Evolutionary conservation across 2,888 invertebrate species (phyloP).

Genomic region (Drosophila anceps): DNA sequence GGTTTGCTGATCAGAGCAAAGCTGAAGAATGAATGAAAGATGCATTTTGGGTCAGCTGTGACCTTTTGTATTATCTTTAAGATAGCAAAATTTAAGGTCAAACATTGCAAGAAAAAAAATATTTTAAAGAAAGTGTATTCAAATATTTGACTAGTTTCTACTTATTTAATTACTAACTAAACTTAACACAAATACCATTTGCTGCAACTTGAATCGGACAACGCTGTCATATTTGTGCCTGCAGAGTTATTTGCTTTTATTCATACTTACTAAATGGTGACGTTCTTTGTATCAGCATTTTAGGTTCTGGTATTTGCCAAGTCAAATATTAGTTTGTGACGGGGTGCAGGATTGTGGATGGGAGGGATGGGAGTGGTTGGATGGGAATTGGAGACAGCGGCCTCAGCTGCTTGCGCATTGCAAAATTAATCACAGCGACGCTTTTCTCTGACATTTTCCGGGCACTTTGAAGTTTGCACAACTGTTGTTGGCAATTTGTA

Average conservation of each 20-base stretch:
- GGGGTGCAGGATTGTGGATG: neutral
- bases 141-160: no score
- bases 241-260: neutral
- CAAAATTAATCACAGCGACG: conserved; percentile 69
- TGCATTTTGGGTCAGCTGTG: no score
- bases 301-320: conserved; percentile 23
- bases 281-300: conserved; percentile 1
- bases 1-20: no score
- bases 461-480: conserved; percentile 65
- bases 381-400: conserved; percentile 6
- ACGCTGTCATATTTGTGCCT: neutral
- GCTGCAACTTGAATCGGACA: neutral
- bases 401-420: conserved; percentile 52
- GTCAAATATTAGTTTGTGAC: conserved; percentile 62
- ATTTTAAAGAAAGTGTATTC: no score
- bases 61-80: no score
- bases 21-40: no score
- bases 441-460: conserved; percentile 43
- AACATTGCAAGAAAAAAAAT: no score
- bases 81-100: no score
- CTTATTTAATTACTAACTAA: no score
- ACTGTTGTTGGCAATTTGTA: conserved; percentile 68
- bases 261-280: neutral
- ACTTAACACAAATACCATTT: no score
- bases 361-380: no score